A percentile compares a stretch with the other conserved stretches of the same genome.
Conservation (phyloP, 2,888 invertebrate genomes). For the Metopia argyrocephala region DNA sequence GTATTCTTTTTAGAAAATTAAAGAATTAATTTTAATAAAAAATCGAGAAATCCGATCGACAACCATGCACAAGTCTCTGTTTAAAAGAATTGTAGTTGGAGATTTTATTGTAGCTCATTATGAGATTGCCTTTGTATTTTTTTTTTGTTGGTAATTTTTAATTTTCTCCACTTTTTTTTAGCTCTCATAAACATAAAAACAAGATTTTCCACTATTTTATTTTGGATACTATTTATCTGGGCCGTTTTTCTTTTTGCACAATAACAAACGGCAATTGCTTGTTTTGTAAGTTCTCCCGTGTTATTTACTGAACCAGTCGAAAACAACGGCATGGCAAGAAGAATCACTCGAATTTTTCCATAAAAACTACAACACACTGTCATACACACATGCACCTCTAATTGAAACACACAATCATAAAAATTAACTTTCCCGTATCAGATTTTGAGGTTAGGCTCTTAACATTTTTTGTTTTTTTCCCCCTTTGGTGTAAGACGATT, state of each 20-base stretch:
- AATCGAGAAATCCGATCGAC: no score
- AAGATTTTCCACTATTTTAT: conserved; percentile 50
- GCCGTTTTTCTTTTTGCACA: conserved; percentile 3
- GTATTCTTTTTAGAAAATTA: not conserved
- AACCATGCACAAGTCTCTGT: no score
- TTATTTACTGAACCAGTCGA: conserved; percentile 45
- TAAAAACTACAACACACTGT: conserved; percentile 52
- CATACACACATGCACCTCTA: conserved; percentile 26
- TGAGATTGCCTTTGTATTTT: conserved; percentile 16
- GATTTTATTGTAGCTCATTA: not conserved
- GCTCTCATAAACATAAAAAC: conserved; percentile 40
- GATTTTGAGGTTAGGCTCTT: conserved; percentile 62
- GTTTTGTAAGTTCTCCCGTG: conserved; percentile 56
- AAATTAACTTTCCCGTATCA: not conserved
- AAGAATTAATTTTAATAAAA: not conserved
- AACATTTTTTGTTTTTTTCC: conserved; percentile 1
- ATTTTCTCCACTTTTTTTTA: not conserved
- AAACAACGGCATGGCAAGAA: conserved; percentile 10
- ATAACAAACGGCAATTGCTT: conserved; percentile 36
- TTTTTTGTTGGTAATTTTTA: conserved; percentile 16
- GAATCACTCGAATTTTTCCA: conserved; percentile 57
- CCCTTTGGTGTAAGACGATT: conserved; percentile 4
- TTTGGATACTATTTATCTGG: conserved; percentile 15
- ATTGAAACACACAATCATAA: not conserved
- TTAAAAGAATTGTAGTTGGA: not conserved